Conservation (phyloP, 2,113 vertebrate genomes). For the Pomatostomus ruficeps region DNA sequence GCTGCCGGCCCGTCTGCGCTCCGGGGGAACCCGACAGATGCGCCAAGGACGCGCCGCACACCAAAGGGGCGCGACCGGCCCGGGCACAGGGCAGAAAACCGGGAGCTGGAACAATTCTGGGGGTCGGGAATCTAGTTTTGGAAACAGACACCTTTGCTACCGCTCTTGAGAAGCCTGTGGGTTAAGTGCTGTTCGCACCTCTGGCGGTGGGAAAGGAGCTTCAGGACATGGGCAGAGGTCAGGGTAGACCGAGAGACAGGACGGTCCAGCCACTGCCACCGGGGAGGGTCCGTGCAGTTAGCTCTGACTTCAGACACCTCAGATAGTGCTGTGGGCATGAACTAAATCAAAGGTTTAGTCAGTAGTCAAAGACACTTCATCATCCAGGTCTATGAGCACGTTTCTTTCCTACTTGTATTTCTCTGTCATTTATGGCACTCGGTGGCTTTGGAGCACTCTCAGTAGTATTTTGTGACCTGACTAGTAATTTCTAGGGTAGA, state of each 20-base stretch:
- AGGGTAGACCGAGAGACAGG: neutral
- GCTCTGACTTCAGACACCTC: neutral
- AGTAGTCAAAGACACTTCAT: neutral
- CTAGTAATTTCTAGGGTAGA: neutral
- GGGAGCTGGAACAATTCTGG: neutral
- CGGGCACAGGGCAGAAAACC: neutral
- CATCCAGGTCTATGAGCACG: neutral
- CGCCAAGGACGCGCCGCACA: neutral
- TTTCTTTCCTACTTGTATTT: neutral
- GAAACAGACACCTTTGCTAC: neutral
- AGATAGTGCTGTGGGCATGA: neutral
- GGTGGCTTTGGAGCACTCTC: neutral
- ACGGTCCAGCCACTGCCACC: neutral
- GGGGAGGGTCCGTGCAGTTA: rapidly evolving
- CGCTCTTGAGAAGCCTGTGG: neutral
- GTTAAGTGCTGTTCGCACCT: neutral
- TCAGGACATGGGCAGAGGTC: neutral
- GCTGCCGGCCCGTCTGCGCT: neutral
- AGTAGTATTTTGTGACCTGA: neutral
- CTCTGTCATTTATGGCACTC: neutral
- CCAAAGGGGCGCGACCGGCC: neutral
- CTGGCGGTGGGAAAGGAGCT: neutral
- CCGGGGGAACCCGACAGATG: rapidly evolving
- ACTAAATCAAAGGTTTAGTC: neutral
- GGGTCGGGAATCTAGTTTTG: neutral